These are phyloP conservation scores for Drosophila pruinosa DNA, from an alignment of 1,140 invertebrate genomes.

Conservation along the genomic window DNA sequence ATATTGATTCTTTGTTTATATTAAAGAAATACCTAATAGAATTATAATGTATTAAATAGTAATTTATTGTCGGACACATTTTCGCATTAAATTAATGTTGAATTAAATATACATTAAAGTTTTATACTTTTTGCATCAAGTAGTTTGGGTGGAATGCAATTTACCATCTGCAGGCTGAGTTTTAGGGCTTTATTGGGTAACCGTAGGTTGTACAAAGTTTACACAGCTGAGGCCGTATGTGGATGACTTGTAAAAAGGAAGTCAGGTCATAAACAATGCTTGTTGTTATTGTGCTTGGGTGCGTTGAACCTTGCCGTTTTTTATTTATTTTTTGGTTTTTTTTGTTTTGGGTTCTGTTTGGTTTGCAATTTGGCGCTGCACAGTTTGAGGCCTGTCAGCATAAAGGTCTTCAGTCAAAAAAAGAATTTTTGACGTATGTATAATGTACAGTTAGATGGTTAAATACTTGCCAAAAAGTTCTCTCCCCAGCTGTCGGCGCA, in stretches of 20 bases:
- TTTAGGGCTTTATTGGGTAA: slow-evolving; percentile 30
- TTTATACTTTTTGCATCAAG: not conserved
- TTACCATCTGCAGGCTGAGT: slow-evolving; percentile 15
- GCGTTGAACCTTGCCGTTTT: slow-evolving; percentile 58
- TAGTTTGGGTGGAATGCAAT: slow-evolving; percentile 2
- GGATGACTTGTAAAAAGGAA: slow-evolving; percentile 76
- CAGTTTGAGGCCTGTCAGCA: slow-evolving; percentile 61
- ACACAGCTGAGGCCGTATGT: slow-evolving; percentile 37
- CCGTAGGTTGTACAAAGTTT: slow-evolving; percentile 17
- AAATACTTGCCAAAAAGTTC: slow-evolving; percentile 25
- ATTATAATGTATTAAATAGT: slow-evolving; percentile 10
- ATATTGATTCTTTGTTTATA: slow-evolving; percentile 1
- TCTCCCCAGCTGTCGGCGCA: slow-evolving; percentile 24
- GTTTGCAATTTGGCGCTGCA: slow-evolving; percentile 56
- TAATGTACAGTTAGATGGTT: slow-evolving; percentile 41
- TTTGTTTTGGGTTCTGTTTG: slow-evolving; percentile 63
- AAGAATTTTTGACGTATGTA: slow-evolving; percentile 42
- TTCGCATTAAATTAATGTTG: not conserved
- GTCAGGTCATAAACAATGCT: slow-evolving; percentile 72
- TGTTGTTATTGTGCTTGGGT: slow-evolving; percentile 45
- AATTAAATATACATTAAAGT: not conserved
- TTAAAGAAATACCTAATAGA: slow-evolving; percentile 1
- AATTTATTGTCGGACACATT: not conserved
- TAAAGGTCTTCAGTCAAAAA: not conserved
- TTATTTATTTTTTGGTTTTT: slow-evolving; percentile 34